These are phyloP conservation scores for Scaptomyza flava DNA, from an alignment of 2,888 invertebrate genomes.

Conservation along the genomic window DNA sequence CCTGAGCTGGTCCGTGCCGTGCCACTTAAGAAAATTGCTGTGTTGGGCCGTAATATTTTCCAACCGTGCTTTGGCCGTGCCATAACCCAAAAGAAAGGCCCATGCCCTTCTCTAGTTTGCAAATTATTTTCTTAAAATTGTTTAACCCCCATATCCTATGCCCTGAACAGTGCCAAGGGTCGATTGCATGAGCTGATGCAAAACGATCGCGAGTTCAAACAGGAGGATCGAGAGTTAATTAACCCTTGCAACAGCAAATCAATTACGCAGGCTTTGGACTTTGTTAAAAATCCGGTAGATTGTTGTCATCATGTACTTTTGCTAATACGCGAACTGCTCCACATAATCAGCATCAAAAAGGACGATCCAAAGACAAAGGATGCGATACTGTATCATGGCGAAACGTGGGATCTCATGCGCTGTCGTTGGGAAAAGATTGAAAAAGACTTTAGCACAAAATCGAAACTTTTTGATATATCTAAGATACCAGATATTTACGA, in stretches of 20 bases:
- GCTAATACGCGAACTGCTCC: conserved; percentile 93
- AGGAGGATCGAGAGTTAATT: conserved; percentile 93
- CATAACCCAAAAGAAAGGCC: no score
- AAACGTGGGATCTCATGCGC: conserved; percentile 99
- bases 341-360: conserved; percentile 92
- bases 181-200: conserved; percentile 96
- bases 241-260: conserved; percentile 97
- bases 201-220: conserved; percentile 93
- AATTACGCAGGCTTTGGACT: conserved; percentile 95
- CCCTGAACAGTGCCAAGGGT: conserved; percentile 93
- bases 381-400: conserved; percentile 97
- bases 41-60: no score
- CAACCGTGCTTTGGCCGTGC: no score
- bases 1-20: no score
- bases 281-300: conserved; percentile 97
- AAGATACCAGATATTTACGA: conserved; percentile 99
- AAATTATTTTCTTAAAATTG: not conserved
- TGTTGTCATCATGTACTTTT: conserved; percentile 96
- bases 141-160: not conserved
- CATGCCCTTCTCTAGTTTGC: no score
- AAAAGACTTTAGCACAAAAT: conserved; percentile 98
- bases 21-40: no score
- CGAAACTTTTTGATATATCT: conserved; percentile 97
- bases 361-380: conserved; percentile 97
- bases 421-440: conserved; percentile 99